Percentiles rank a stretch among this genome's conserved stretches.
These are phyloP conservation scores for Crenuchus spilurus DNA, from an alignment of 2,797 vertebrate genomes.

Conservation along the genomic window DNA sequence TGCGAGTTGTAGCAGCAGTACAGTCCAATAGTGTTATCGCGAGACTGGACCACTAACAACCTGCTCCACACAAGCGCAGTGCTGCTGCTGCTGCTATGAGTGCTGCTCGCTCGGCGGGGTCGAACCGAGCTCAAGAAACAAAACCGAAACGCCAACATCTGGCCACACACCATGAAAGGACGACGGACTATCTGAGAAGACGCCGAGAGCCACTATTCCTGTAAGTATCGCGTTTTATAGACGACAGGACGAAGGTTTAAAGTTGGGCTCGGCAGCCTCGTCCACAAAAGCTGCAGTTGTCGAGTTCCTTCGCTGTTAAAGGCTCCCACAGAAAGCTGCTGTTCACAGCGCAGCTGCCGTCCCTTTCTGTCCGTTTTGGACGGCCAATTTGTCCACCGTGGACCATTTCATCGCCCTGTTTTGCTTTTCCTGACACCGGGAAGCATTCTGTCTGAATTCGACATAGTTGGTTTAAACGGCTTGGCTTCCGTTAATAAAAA, in stretches of 20 bases:
- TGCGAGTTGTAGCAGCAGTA: slow-evolving; percentile 78
- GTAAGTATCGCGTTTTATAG: slow-evolving; percentile 68
- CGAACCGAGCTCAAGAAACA: slow-evolving; percentile 75
- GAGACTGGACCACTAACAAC: slow-evolving; percentile 88
- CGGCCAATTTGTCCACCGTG: background rate
- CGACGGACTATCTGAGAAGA: slow-evolving; percentile 63
- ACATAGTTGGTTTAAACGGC: background rate
- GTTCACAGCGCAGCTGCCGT: slow-evolving; percentile 46
- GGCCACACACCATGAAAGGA: slow-evolving; percentile 80
- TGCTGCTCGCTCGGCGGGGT: slow-evolving; percentile 77
- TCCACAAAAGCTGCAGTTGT: slow-evolving; percentile 66
- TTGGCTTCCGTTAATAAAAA: background rate
- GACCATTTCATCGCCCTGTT: background rate
- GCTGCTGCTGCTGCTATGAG: slow-evolving; percentile 67
- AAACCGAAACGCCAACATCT: slow-evolving; percentile 80
- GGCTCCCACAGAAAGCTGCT: slow-evolving; percentile 67
- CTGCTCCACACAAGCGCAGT: slow-evolving; percentile 79
- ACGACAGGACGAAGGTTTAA: slow-evolving; percentile 63
- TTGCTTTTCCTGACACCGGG: background rate
- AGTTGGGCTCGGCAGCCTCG: slow-evolving; percentile 67
- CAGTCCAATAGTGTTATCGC: slow-evolving; percentile 84
- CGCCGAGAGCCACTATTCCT: slow-evolving; percentile 60
- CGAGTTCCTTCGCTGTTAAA: slow-evolving; percentile 78
- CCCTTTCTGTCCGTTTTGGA: slow-evolving; percentile 48
- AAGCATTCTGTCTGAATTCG: background rate